These are phyloP conservation scores for Patella pellucida DNA, from an alignment of 2,888 invertebrate genomes.

Conservation along the genomic window DNA sequence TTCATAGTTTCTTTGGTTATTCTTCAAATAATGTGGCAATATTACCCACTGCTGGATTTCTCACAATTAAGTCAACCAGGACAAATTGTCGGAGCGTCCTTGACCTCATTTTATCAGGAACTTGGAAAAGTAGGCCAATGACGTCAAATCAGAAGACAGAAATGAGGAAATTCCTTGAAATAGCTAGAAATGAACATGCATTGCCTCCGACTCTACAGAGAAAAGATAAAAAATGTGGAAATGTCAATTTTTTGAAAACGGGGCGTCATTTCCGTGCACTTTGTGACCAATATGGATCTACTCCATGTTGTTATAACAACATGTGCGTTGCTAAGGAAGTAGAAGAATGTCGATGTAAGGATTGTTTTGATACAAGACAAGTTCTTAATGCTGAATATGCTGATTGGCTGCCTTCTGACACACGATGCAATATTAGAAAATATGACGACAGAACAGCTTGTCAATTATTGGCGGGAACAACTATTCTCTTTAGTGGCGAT, in stretches of 20 bases:
- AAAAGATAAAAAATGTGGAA: no score
- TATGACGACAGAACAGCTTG: not conserved
- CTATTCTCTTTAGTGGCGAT: not conserved
- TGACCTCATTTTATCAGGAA: not conserved
- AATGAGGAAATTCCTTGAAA: not conserved
- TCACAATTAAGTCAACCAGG: no score
- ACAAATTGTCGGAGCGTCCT: not conserved
- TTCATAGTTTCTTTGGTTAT: no score
- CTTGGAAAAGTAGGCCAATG: not conserved
- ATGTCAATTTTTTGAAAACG: not conserved
- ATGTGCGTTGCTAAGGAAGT: not conserved
- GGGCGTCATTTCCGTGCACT: not conserved
- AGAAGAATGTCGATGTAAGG: slow-evolving; percentile 5
- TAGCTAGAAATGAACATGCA: not conserved
- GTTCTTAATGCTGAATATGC: not conserved
- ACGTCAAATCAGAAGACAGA: not conserved
- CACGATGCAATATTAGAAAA: not conserved
- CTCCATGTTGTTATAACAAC: slow-evolving; percentile 1
- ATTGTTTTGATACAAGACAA: slow-evolving; percentile 7
- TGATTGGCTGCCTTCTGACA: not conserved
- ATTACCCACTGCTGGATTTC: no score
- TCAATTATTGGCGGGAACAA: not conserved
- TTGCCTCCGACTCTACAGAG: not conserved
- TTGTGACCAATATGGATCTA: not conserved
- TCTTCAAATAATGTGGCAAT: no score